These are phyloP conservation scores for Porites cylindrica DNA, from an alignment of 92 coral and sea anemone species.

Conservation along the genomic window DNA sequence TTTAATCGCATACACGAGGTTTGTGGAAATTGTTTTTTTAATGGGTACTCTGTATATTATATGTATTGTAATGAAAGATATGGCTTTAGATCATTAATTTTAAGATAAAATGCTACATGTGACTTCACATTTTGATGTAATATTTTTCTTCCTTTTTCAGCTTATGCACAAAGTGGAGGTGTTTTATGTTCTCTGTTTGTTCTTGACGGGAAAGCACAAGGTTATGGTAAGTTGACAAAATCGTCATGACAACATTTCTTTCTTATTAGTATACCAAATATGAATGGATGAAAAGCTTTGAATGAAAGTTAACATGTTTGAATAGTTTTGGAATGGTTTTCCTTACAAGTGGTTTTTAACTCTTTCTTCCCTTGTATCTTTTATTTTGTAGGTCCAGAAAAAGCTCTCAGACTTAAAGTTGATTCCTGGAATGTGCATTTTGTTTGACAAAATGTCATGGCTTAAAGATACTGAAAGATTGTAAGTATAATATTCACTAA, in stretches of 20 bases:
- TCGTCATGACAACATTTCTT: neutral
- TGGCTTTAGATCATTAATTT: neutral
- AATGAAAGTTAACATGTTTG: too few species aligned
- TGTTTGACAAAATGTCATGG: constrained; percentile 94
- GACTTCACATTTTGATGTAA: neutral
- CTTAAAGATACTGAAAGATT: constrained; percentile 51
- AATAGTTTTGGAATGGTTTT: too few species aligned
- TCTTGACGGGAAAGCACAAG: constrained; percentile 96
- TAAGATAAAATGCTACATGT: neutral
- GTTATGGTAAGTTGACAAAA: constrained; percentile 65
- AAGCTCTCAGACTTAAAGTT: constrained; percentile 80
- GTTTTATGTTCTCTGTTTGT: constrained; percentile 92
- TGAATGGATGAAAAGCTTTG: too few species aligned
- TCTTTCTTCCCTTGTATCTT: neutral
- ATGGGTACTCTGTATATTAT: neutral
- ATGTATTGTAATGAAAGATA: neutral
- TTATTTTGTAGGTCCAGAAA: constrained; percentile 77
- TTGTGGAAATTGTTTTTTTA: neutral
- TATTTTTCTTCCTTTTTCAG: constrained; percentile 17
- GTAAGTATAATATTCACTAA: constrained; percentile 17
- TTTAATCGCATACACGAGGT: constrained; percentile 87
- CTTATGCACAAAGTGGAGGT: constrained; percentile 95
- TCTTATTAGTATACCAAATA: neutral
- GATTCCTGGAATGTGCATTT: constrained; percentile 89
- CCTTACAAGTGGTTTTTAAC: neutral